These are phyloP conservation scores for Octodon degus DNA, from an alignment of 2,113 vertebrate genomes.

Conservation along the genomic window DNA sequence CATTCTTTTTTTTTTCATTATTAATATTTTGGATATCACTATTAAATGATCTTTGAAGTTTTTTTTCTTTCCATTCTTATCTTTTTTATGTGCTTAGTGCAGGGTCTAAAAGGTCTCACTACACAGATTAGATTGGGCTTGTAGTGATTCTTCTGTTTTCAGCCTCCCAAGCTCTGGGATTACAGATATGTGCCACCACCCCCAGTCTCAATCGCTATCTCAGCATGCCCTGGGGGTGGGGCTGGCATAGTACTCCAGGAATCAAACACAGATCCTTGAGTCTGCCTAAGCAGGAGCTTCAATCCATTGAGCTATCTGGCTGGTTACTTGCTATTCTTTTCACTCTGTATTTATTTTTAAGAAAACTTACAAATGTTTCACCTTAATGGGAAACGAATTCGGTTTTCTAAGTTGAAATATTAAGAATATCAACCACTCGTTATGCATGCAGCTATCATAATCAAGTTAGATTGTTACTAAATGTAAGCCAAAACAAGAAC, in stretches of 20 bases:
- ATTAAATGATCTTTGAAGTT: not conserved
- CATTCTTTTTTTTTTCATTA: not conserved
- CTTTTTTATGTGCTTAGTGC: no score
- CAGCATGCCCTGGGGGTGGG: no score
- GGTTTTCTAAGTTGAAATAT: not conserved
- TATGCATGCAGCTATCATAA: not conserved
- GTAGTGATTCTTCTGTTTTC: no score
- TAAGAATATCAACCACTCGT: not conserved
- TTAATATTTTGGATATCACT: not conserved
- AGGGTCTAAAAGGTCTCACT: no score
- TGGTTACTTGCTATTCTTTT: not conserved
- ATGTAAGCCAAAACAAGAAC: constrained; percentile 7
- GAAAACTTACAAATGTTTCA: not conserved
- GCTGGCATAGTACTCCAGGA: no score
- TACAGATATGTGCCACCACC: no score
- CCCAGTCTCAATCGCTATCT: no score
- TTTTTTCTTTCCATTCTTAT: not conserved
- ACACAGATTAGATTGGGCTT: no score
- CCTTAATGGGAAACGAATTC: not conserved
- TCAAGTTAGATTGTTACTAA: not conserved
- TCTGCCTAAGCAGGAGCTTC: no score
- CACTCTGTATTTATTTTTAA: not conserved
- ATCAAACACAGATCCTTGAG: no score
- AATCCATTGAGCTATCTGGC: no score
- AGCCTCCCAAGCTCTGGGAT: no score